Base-by-base conservation (phyloP, 2,113 vertebrate genomes). In the Spheniscus mendiculus region DNA sequence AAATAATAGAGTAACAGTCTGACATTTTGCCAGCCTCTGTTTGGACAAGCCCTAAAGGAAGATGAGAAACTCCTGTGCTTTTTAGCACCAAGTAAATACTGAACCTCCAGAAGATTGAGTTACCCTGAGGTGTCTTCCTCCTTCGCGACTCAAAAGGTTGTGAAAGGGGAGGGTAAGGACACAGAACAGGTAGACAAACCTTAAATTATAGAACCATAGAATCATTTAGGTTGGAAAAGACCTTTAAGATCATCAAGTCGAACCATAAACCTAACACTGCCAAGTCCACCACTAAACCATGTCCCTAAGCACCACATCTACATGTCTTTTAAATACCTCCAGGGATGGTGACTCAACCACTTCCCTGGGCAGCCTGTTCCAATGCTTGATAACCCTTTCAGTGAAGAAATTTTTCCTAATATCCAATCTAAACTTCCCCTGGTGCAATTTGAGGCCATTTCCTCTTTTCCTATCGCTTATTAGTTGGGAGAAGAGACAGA, bases 401-500 rank as follows among this genome's bases (percentile, higher is more conserved):
- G 42, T n/a, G 27, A 87, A 74, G 10, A 61, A n/a, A 1, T 38
- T 30, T 61, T 69, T 50, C 40, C 12, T 32, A 2, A 36, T 23
- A 14, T 18, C 10, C 6, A 21, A 7, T 11, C 15, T 72, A 61
- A 87, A 34, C 14, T 6, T 52, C 8, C 25, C 5, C 7, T 32
- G 22, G 26, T 1, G 4, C 4, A 18, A 47, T 5, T 8, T 67
- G 30, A 87, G 62, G 8, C 18, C 7, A 12, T 74, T 80, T 66
- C 14, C 15, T 26, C 5, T 13, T 2, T 5, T 47, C 3, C 21
- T 66, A 2, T 30, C 0, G 0, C 8, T 26, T n/a, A 53, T 19
- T 12, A 26, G 6, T 25, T 10, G 22, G 34, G 9, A 59, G 5
- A 59, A 59, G 58, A 59, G 58, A 25, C 9, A 1, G 2, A 59